Conservation (phyloP, 2,113 vertebrate species). For the Gorilla gorilla region DNA sequence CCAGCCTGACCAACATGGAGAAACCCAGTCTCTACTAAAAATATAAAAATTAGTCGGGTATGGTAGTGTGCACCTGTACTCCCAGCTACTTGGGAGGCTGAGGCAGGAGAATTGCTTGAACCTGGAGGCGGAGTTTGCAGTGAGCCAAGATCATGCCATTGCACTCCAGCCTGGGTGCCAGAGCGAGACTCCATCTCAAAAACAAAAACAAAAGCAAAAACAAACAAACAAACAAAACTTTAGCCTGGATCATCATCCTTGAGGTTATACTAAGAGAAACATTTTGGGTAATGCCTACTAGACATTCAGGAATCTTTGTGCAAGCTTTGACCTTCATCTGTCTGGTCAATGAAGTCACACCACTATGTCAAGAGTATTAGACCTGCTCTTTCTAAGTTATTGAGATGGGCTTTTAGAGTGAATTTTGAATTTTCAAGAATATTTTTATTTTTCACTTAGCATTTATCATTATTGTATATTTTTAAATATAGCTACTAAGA, state of each 20-base stretch:
- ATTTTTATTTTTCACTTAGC: not conserved
- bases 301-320: not conserved
- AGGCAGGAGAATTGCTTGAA: too few relatives aligned
- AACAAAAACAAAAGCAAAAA: not conserved
- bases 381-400: not conserved
- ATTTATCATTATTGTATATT: constrained; percentile 9
- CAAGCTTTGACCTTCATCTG: not conserved
- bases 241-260: not conserved
- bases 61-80: too few relatives aligned
- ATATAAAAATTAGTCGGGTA: too few relatives aligned
- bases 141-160: too few relatives aligned
- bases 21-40: too few relatives aligned
- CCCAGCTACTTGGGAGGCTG: too few relatives aligned
- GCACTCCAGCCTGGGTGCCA: too few relatives aligned
- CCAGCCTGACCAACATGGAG: too few relatives aligned
- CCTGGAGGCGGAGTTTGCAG: too few relatives aligned
- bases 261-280: not conserved
- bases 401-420: not conserved
- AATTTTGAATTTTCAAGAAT: not conserved
- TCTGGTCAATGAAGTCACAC: not conserved
- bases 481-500: constrained; percentile 8
- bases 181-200: too few relatives aligned
- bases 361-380: not conserved
- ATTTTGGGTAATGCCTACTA: not conserved
- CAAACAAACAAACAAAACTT: not conserved